Evolutionary conservation across 2,888 invertebrate genomes (phyloP).

Genomic region (Dasysyrphus tricinctus): DNA sequence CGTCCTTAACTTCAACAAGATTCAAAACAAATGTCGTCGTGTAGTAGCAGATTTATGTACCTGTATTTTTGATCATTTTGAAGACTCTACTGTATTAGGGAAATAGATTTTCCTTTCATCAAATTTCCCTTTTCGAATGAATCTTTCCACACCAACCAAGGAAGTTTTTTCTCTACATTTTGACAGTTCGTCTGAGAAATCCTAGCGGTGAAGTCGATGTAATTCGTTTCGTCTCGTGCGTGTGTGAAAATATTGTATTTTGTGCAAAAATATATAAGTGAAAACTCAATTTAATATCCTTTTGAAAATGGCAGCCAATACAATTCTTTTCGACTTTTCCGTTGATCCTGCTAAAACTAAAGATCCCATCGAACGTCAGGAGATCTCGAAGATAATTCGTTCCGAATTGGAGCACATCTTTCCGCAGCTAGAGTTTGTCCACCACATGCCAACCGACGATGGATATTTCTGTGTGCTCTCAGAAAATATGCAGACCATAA

Average conservation of each 20-base stretch:
- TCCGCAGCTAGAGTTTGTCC: conserved; percentile 88
- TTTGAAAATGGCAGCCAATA: conserved; percentile 89
- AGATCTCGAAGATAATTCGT: conserved; percentile 88
- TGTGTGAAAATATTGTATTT: conserved; percentile 26
- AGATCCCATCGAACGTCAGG: conserved; percentile 87
- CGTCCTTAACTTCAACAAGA: no score
- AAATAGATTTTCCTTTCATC: neutral
- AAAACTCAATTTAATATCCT: conserved; percentile 46
- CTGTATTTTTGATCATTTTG: no score
- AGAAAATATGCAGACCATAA: conserved; percentile 88
- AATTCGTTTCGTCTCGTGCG: conserved; percentile 3
- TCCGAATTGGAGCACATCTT: conserved; percentile 89
- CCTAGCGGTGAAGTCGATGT: neutral
- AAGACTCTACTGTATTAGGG: conserved; percentile 13
- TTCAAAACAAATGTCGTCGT: no score
- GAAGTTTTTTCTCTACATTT: conserved; percentile 24
- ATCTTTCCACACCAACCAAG: neutral
- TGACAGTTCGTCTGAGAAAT: conserved; percentile 62
- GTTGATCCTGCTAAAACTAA: conserved; percentile 88
- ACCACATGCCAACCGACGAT: conserved; percentile 88
- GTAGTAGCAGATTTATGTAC: no score
- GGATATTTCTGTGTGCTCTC: conserved; percentile 89
- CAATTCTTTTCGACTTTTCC: conserved; percentile 91
- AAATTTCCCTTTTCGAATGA: neutral
- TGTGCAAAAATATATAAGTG: neutral